Conservation (phyloP, 2,113 vertebrate species). For the Notarius quadriscutis region DNA sequence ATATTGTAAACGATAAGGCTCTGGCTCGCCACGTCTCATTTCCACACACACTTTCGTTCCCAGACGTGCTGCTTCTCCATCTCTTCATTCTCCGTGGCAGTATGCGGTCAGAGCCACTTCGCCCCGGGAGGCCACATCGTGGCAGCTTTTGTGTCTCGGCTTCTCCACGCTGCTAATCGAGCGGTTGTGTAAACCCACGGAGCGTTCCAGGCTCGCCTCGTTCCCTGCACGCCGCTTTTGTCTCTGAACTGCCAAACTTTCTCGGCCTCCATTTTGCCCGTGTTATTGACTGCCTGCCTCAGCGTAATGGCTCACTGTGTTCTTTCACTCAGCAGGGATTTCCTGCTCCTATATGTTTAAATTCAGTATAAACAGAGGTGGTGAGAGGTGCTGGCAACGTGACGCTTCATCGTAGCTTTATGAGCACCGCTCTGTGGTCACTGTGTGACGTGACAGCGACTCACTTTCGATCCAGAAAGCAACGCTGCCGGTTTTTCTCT, state of each 20-base stretch:
- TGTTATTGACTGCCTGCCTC: constrained; percentile 6
- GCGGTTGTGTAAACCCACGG: constrained; percentile 67
- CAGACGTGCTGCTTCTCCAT: constrained; percentile 13
- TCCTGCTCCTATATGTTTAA: constrained; percentile 17
- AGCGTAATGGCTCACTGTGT: constrained; percentile 8
- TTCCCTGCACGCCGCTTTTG: constrained; percentile 66
- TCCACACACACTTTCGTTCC: background rate
- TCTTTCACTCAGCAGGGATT: background rate
- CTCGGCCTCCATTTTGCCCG: background rate
- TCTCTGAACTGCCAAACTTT: constrained; percentile 51
- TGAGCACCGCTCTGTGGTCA: constrained; percentile 26
- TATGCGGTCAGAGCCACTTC: constrained; percentile 41
- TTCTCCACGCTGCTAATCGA: constrained; percentile 68
- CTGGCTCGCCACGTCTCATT: background rate
- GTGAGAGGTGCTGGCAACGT: background rate
- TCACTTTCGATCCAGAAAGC: background rate
- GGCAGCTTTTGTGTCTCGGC: constrained; percentile 70
- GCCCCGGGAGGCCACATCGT: constrained; percentile 59
- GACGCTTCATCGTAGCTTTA: constrained; percentile 28
- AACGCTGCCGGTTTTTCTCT: background rate
- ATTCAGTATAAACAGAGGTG: background rate
- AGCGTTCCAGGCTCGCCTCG: constrained; percentile 66
- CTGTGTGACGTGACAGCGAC: constrained; percentile 9
- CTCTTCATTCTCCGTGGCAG: constrained; percentile 47
- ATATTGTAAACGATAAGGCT: background rate